These are phyloP conservation scores for Miniopterus natalensis DNA, from an alignment of 2,113 vertebrate genomes.

Conservation along the genomic window DNA sequence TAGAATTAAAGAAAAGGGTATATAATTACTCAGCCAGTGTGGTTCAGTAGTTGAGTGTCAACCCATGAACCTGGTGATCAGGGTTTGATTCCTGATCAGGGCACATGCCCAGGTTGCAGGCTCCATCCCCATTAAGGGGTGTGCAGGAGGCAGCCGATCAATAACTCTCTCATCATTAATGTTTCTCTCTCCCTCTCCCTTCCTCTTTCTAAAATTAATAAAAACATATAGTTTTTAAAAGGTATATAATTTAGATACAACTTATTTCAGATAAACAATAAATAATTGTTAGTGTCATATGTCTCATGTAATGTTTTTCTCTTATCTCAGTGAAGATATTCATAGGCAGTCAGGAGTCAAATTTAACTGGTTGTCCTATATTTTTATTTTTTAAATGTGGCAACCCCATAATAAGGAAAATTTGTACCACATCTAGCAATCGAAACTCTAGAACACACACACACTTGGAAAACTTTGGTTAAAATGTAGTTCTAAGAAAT, in stretches of 20 bases:
- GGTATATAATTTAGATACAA: not conserved
- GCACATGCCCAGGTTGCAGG: too few relatives aligned
- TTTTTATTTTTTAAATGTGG: not conserved
- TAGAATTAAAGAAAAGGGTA: not conserved
- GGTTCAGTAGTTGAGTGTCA: too few relatives aligned
- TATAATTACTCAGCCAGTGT: too few relatives aligned
- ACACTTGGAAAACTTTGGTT: not conserved
- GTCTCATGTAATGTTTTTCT: not conserved
- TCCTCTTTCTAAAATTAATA: too few relatives aligned
- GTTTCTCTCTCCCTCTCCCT: too few relatives aligned
- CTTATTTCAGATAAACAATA: not conserved
- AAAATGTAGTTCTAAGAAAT: not conserved
- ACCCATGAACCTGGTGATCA: too few relatives aligned
- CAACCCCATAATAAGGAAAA: not conserved
- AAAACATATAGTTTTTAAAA: too few relatives aligned
- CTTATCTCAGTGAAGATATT: not conserved
- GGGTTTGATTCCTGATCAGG: too few relatives aligned
- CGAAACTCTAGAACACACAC: not conserved
- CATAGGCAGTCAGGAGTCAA: not conserved
- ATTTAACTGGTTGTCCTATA: not conserved
- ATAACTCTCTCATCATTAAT: too few relatives aligned
- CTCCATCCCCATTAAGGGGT: too few relatives aligned
- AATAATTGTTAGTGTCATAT: not conserved
- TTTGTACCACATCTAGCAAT: not conserved
- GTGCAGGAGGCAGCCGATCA: too few relatives aligned